These are phyloP conservation scores for Drosophila anomalata DNA, from an alignment of 2,888 invertebrate genomes.

Conservation along the genomic window DNA sequence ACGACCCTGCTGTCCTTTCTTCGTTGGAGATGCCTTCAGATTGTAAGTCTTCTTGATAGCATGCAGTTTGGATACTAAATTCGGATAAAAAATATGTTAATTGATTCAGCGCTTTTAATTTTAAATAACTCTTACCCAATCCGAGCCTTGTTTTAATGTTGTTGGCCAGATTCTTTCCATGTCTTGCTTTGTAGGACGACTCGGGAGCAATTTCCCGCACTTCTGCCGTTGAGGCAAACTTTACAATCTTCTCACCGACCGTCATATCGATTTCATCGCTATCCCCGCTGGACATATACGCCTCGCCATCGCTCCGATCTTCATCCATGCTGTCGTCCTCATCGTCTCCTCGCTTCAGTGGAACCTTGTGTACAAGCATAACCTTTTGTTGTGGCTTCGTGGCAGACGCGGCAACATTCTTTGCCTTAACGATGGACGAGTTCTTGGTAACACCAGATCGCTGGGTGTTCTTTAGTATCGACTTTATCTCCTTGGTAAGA, in stretches of 20 bases:
- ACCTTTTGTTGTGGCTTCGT: slow-evolving; percentile 79
- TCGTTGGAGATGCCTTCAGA: slow-evolving; percentile 75
- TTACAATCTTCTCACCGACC: slow-evolving; percentile 81
- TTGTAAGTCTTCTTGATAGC: slow-evolving; percentile 79
- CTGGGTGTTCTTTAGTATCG: slow-evolving; percentile 80
- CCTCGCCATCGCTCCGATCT: slow-evolving; percentile 51
- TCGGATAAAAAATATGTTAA: background rate
- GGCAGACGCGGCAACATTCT: slow-evolving; percentile 47
- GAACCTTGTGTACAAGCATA: slow-evolving; percentile 83
- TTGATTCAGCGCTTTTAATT: background rate
- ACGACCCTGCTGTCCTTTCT: slow-evolving; percentile 53
- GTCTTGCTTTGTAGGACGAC: slow-evolving; percentile 49
- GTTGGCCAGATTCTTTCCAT: slow-evolving; percentile 56
- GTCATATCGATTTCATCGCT: slow-evolving; percentile 48
- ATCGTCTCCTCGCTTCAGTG: slow-evolving; percentile 80
- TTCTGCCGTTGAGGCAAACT: slow-evolving; percentile 83
- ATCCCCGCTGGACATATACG: slow-evolving; percentile 48
- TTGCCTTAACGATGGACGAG: slow-evolving; percentile 70
- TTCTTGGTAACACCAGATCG: slow-evolving; percentile 43
- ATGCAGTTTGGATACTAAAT: slow-evolving; percentile 76
- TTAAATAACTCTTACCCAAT: slow-evolving; percentile 40
- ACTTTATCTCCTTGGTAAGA: slow-evolving; percentile 73
- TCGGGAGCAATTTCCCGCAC: slow-evolving; percentile 83
- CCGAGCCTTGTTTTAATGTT: slow-evolving; percentile 79
- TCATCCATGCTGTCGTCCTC: slow-evolving; percentile 68